A percentile compares a stretch with the other conserved stretches of the same genome.
Conservation (phyloP, 2,113 vertebrate species). For the Pluvialis apricaria region DNA sequence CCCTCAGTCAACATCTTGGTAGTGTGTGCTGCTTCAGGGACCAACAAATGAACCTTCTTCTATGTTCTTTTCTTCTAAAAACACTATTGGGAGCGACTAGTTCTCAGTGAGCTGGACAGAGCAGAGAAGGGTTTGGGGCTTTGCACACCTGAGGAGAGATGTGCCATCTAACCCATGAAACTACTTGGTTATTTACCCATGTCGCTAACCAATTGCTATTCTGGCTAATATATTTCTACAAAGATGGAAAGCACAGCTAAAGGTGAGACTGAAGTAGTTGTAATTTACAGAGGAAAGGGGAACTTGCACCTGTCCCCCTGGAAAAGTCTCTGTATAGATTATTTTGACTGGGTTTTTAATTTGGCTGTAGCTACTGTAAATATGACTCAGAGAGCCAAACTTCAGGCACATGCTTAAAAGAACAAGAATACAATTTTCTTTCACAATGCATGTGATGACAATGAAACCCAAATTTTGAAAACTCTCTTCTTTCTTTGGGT, state of each 20-base stretch:
- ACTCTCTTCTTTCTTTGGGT: background rate
- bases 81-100: background rate
- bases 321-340: background rate
- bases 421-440: background rate
- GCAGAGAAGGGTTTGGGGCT: background rate
- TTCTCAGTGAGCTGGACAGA: background rate
- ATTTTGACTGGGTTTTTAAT: background rate
- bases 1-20: background rate
- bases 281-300: background rate
- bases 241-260: background rate
- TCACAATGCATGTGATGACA: background rate
- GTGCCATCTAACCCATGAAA: background rate
- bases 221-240: background rate
- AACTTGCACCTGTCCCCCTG: accelerated
- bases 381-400: background rate
- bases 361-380: background rate
- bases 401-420: background rate
- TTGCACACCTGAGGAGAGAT: background rate
- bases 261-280: background rate
- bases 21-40: background rate
- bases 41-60: background rate
- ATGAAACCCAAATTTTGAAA: background rate
- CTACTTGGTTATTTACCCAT: background rate
- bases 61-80: background rate
- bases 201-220: background rate